Evolutionary conservation across 1,140 invertebrate species (phyloP), one percentile per base, ranked within the genome.

Genomic region (Drosophila paulistorum): DNA sequence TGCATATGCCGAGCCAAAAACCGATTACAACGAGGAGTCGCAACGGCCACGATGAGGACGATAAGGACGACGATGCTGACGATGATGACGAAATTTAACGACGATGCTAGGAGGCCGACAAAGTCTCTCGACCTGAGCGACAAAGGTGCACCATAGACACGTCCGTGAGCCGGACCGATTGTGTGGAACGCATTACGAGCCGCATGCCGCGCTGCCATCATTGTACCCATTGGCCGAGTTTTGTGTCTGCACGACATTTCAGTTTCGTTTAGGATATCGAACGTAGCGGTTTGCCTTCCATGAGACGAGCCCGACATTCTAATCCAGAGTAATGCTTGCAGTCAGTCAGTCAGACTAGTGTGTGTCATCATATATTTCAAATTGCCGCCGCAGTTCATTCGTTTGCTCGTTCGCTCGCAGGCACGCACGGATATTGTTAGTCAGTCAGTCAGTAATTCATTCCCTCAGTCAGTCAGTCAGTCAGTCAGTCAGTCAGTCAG

Each of bases 251-350:
- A 64, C 65, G 61, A 17, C 41, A 67, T 68, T 82, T 82, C 76
- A 83, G 81, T 83, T 82, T 83, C 76, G 80, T 82, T 75, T 82
- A 71, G 79, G 76, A 76, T 82, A 79, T 71, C 79, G 77, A 66
- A 54, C 75, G 69, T 55, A 68, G 65, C 80, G 81, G 81, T 83
- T 79, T 64, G 69, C 45, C 45, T 63, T 54, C 26, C 58, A 61
- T 68, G 64, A 58, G 37, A 42, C 37, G 48, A 23, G 66, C 37
- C 55, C 4, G 35, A 37, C 17, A 55, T 23, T 51, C 45, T 5
- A 42, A 37, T 42, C 23, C 23, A 51, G 6, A 30, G 30, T 30
- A 30, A 7, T 30, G 30, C 30, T 30, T 30, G 30, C 30, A 37
- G 35, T 37, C 45, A 51, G 45, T 51, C 9, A 51, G 45, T 13